phyloP scores from a whole-genome alignment of 1,140 invertebrate genomes.

The Pemphigus obesinymphae region DNA sequence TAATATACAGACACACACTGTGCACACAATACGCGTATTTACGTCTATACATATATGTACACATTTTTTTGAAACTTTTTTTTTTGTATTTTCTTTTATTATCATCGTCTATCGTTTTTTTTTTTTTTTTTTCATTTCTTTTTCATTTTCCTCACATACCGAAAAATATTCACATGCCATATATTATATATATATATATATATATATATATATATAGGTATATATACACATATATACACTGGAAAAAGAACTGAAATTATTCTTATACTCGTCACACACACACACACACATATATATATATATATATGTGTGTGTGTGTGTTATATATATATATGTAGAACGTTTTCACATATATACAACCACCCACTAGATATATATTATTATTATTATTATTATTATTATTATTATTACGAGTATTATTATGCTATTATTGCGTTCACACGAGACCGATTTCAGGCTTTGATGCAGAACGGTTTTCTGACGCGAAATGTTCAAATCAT shows the following conservation, averaged over 20 bases:
- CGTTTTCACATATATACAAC: conserved; percentile 1
- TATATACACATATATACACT: no score
- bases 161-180: conserved; percentile 35
- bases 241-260: conserved; percentile 1
- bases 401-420: conserved; percentile 4
- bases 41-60: background rate
- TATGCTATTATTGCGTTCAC: conserved; percentile 23
- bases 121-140: conserved; percentile 36
- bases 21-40: background rate
- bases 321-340: conserved; percentile 18
- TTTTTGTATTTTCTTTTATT: background rate
- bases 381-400: conserved; percentile 1
- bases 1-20: background rate
- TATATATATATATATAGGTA: no score
- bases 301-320: no score
- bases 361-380: conserved; percentile 1
- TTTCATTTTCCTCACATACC: conserved; percentile 15
- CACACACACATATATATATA: no score
- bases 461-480: conserved; percentile 24
- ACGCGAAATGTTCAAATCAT: conserved; percentile 33
- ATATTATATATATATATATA: no score
- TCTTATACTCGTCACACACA: no score
- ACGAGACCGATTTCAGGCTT: conserved; percentile 11
- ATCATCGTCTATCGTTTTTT: background rate
- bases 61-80: no score